phyloP scores from a whole-genome alignment of 1,140 invertebrate genomes.

The Maconellicoccus hirsutus region DNA sequence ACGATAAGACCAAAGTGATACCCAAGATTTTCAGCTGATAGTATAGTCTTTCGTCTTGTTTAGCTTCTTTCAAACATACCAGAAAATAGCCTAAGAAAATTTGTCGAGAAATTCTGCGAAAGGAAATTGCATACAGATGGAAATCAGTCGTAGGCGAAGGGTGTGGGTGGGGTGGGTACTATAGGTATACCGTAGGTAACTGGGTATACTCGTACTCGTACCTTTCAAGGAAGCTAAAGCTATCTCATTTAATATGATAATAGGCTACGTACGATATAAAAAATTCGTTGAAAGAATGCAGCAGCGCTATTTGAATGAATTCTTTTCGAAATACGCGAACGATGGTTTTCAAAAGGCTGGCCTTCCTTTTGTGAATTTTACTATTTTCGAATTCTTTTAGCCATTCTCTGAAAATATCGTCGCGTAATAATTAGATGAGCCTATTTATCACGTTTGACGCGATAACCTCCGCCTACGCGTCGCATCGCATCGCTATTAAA shows the following conservation, averaged over 20 bases:
- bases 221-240: too few relatives aligned
- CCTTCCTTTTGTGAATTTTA: not conserved
- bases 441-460: too few relatives aligned
- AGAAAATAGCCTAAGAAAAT: not conserved
- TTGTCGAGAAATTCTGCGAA: not conserved
- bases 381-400: not conserved
- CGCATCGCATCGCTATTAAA: too few relatives aligned
- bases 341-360: not conserved
- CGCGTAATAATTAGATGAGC: too few relatives aligned
- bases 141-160: too few relatives aligned
- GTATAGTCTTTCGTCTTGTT: not conserved
- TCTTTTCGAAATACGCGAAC: not conserved
- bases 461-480: too few relatives aligned
- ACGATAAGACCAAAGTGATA: not conserved
- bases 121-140: not conserved
- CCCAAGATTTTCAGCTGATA: not conserved
- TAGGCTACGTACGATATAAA: not conserved
- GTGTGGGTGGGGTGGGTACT: too few relatives aligned
- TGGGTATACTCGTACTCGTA: too few relatives aligned
- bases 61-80: not conserved
- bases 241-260: not conserved
- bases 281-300: conserved; percentile 5
- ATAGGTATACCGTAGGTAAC: too few relatives aligned
- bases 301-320: not conserved
- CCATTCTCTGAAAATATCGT: not conserved